Percentiles rank a stretch among this genome's conserved stretches.
These are phyloP conservation scores for Synanthedon tipuliformis DNA, from an alignment of 2,888 invertebrate genomes.

Conservation along the genomic window DNA sequence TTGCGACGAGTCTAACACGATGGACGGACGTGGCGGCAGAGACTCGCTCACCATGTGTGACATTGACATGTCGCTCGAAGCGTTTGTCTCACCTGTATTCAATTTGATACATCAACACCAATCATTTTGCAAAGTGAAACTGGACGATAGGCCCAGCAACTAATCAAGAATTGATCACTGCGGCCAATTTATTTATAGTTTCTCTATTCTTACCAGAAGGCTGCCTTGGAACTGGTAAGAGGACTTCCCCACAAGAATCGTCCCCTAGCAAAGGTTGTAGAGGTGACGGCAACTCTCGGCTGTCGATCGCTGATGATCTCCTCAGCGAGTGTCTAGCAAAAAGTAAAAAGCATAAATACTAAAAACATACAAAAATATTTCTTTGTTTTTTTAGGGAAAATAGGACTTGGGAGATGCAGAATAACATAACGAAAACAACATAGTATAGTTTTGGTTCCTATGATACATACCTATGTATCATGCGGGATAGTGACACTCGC, in stretches of 20 bases:
- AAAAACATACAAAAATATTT: neutral
- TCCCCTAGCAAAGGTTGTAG: slow-evolving; percentile 52
- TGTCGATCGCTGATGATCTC: slow-evolving; percentile 73
- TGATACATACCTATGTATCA: no score
- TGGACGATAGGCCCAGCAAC: no score
- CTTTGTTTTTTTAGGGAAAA: no score
- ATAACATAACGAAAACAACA: no score
- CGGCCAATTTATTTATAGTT: no score
- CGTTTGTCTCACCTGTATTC: slow-evolving; percentile 56
- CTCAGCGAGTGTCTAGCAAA: slow-evolving; percentile 48
- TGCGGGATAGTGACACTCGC: no score
- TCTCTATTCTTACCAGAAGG: slow-evolving; percentile 40
- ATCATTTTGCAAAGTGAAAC: no score
- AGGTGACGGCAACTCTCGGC: slow-evolving; percentile 60
- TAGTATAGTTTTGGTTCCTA: no score
- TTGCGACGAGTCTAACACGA: slow-evolving; percentile 63
- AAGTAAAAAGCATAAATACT: neutral
- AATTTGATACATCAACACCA: neutral
- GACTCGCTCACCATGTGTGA: slow-evolving; percentile 66
- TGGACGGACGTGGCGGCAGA: slow-evolving; percentile 60
- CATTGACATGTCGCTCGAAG: slow-evolving; percentile 60
- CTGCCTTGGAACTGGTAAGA: slow-evolving; percentile 59
- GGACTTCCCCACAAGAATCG: slow-evolving; percentile 48
- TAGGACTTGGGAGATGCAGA: no score
- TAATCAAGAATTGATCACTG: no score